Evolutionary conservation across 1,140 invertebrate species (phyloP).

Genomic region (Drosophila orosa): DNA sequence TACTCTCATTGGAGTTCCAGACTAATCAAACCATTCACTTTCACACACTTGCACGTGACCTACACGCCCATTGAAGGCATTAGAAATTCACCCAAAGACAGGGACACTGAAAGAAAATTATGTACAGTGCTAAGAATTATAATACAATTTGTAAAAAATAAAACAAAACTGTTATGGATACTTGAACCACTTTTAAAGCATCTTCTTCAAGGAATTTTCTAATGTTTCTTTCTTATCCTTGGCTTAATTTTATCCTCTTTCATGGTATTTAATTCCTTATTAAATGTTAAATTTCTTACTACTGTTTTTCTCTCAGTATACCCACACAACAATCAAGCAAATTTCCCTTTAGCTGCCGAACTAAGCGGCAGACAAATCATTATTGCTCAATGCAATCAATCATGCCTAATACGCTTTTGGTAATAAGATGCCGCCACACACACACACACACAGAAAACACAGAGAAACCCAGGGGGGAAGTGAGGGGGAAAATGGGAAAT

Average conservation of each 20-base stretch:
- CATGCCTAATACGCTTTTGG: conserved; percentile 81
- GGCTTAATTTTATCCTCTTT: background rate
- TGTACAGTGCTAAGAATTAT: rapidly evolving
- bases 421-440: conserved; percentile 76
- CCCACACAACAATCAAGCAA: conserved; percentile 11
- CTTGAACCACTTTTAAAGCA: background rate
- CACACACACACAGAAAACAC: background rate
- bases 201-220: background rate
- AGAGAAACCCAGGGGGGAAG: background rate
- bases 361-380: conserved; percentile 71
- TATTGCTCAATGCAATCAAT: conserved; percentile 81
- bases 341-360: conserved; percentile 31
- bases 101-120: background rate
- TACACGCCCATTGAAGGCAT: conserved; percentile 14
- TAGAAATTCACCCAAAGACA: background rate
- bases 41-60: conserved; percentile 66
- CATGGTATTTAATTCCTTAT: rapidly evolving
- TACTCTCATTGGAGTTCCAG: background rate
- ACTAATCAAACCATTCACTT: conserved; percentile 69
- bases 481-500: conserved; percentile 46
- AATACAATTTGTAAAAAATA: rapidly evolving
- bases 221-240: background rate
- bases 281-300: too few species aligned
- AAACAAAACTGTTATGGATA: background rate
- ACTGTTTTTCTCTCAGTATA: background rate